Evolutionary conservation across 1,140 invertebrate species (phyloP).

Genomic region (Pseudomyrmex pallidus): DNA sequence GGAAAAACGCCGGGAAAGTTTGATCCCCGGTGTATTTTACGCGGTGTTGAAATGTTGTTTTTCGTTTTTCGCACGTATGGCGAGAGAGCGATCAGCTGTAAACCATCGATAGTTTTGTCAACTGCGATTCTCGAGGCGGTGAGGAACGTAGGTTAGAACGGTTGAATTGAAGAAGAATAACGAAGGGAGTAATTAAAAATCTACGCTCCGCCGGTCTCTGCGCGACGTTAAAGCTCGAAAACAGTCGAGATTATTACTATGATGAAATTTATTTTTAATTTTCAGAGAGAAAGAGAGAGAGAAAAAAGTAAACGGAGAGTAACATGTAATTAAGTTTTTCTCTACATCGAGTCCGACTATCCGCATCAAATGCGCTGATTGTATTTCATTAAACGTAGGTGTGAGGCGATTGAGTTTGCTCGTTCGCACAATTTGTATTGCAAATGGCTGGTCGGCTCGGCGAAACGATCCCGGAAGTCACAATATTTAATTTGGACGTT

Average conservation of each 20-base stretch:
- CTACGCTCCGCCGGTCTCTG: neutral
- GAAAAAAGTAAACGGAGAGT: too few relatives aligned
- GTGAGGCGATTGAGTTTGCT: constrained; percentile 38
- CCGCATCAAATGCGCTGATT: constrained; percentile 21
- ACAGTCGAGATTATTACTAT: neutral
- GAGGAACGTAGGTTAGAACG: neutral
- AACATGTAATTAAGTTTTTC: constrained; percentile 18
- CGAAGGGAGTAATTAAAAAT: neutral
- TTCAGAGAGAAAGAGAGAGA: too few relatives aligned
- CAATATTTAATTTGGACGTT: constrained; percentile 37
- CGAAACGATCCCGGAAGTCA: constrained; percentile 35
- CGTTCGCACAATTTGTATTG: constrained; percentile 41
- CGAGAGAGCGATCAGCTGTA: neutral
- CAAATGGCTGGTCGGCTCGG: constrained; percentile 3
- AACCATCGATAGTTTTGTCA: constrained; percentile 16
- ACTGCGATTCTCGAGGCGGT: neutral
- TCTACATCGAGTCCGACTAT: neutral
- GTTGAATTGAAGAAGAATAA: neutral
- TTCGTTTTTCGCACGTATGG: constrained; percentile 39
- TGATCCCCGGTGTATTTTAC: constrained; percentile 71
- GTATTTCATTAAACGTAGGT: constrained; percentile 40
- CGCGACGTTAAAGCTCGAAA: too few relatives aligned
- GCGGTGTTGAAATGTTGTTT: constrained; percentile 51
- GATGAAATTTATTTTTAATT: too few relatives aligned
- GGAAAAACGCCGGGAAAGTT: constrained; percentile 72